phyloP scores from a whole-genome alignment of 2,797 vertebrate genomes.

The Rhynchotus rufescens region DNA sequence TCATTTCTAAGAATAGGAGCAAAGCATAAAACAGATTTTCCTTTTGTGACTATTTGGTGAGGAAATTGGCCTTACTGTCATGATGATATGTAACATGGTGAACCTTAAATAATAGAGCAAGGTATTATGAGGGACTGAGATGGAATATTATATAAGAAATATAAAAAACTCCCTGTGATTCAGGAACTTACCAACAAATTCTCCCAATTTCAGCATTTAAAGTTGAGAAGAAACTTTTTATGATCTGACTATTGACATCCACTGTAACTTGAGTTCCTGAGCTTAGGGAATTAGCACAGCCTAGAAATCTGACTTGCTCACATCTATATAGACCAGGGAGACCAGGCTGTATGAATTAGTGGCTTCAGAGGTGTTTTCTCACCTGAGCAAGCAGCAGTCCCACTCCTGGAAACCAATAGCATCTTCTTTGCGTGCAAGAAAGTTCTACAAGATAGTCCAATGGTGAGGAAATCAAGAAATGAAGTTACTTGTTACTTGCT shows the following conservation, averaged over 20 bases:
- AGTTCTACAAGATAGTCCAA: not conserved
- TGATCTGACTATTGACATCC: not conserved
- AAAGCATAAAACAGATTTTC: not conserved
- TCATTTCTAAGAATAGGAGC: not conserved
- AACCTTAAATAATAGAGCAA: not conserved
- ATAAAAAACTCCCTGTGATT: not conserved
- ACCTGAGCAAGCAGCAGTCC: not conserved
- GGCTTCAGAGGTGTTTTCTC: not conserved
- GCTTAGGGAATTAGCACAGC: not conserved
- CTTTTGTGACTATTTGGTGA: not conserved
- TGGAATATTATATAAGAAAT: not conserved
- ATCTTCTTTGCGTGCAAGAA: not conserved
- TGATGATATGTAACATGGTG: accelerated
- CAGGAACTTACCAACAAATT: not conserved
- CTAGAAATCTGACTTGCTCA: not conserved
- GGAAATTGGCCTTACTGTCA: not conserved
- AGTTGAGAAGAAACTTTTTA: not conserved
- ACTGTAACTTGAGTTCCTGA: not conserved
- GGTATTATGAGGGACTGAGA: not conserved
- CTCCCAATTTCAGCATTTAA: not conserved
- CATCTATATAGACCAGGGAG: not conserved
- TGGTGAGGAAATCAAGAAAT: not conserved
- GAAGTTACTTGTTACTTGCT: not conserved
- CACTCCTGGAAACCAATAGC: not conserved
- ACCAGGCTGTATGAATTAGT: not conserved